Conservation (phyloP, 2,113 vertebrate genomes). For the pig (Sus scrofa) region DNA sequence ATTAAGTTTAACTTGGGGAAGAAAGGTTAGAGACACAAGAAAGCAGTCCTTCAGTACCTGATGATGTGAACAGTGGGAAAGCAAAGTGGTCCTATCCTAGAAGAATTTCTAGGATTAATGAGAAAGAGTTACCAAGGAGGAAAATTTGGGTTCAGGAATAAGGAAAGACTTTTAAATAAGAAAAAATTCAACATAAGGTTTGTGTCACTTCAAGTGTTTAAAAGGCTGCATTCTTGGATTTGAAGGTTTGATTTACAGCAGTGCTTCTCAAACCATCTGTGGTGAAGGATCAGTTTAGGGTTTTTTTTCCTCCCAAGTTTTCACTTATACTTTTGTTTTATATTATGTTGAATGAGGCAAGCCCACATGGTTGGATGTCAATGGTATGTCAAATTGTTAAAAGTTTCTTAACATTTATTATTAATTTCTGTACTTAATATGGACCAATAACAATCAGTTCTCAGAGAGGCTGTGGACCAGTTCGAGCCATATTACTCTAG, state of each 20-base stretch:
- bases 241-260: neutral
- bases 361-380: neutral
- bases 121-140: neutral
- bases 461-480: neutral
- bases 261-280: neutral
- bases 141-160: conserved; percentile 32
- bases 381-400: neutral
- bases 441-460: neutral
- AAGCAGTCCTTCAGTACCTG: neutral
- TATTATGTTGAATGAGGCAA: neutral
- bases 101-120: neutral
- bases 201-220: neutral
- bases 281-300: neutral
- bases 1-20: neutral
- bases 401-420: neutral
- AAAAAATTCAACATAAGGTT: neutral
- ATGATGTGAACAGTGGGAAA: neutral
- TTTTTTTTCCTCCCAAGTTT: neutral
- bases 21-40: neutral
- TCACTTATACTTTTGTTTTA: neutral
- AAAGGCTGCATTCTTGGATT: neutral
- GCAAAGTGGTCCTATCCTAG: neutral
- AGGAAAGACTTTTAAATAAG: neutral
- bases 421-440: neutral
- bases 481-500: neutral